Evolutionary conservation across 1,140 invertebrate genomes (phyloP), one percentile per base, ranked within the genome.

Genomic region (Drosophila obscura): DNA sequence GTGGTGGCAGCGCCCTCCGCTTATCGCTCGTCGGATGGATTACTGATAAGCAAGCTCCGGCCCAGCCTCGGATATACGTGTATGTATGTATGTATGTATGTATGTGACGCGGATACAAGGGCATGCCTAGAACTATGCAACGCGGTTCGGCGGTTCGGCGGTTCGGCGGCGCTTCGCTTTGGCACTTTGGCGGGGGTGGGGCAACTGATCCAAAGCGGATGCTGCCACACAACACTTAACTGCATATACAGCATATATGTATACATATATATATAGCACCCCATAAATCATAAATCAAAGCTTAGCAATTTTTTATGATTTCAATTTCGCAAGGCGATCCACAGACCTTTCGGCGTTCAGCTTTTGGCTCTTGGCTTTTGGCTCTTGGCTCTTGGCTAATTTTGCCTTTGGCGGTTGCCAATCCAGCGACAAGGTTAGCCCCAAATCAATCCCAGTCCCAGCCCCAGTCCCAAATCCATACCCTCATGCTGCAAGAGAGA

Each of bases 51-150:
- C 43, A 22, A 15, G 6, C 44, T 35, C 16, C 6, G 4, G n/a
- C 13, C 16, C 6, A 2, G n/a, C 13, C 13, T 3, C 26, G 43
- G 9, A 16, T 4, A n/a, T n/a, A n/a, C n/a, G n/a, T n/a, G n/a
- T n/a, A n/a, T n/a, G n/a, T n/a, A n/a, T n/a, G n/a, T n/a, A n/a
- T n/a, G n/a, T n/a, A n/a, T n/a, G 8, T 6, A n/a, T 9, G 45
- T 24, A 11, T n/a, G 13, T 24, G 28, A 13, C 41, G 28, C 13
- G 39, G 31, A n/a, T 39, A 52, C 26, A 7, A 24, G 16, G 2
- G 5, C 11, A 48, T 76, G 77, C 77, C 77, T 77, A 81, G 51
- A 80, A 80, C 60, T 80, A 80, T 80, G 66, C 66, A 50, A 69
- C 26, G 16, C 16, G 16, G 0, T 16, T 0, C 16, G 16, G 55